A percentile compares a stretch with the other conserved stretches of the same genome.
Conservation (phyloP, 1,140 invertebrate genomes). For the Achroia grisella region DNA sequence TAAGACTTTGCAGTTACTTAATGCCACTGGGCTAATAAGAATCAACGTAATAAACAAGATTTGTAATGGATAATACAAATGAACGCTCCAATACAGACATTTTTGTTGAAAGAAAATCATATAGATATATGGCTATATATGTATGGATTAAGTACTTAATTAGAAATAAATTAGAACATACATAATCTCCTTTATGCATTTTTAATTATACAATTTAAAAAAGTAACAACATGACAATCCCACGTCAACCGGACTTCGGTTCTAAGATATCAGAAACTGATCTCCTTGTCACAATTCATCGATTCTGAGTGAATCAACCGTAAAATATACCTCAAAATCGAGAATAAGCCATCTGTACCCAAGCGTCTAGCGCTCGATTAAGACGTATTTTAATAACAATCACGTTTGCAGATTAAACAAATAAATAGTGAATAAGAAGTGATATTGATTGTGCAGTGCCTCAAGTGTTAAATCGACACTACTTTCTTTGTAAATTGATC, state of each 20-base stretch:
- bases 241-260: slow-evolving; percentile 31
- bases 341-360: slow-evolving; percentile 37
- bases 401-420: slow-evolving; percentile 9
- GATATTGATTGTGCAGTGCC: neutral
- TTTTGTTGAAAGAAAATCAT: too few species aligned
- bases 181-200: too few species aligned
- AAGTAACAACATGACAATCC: slow-evolving; percentile 26
- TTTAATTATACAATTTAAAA: slow-evolving; percentile 12
- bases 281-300: slow-evolving; percentile 60
- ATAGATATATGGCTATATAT: too few species aligned
- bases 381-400: slow-evolving; percentile 36
- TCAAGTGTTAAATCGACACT: too few species aligned
- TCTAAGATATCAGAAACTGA: slow-evolving; percentile 54
- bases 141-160: too few species aligned
- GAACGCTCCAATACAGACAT: too few species aligned
- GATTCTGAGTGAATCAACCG: slow-evolving; percentile 41
- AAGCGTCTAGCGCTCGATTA: slow-evolving; percentile 30
- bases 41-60: too few species aligned
- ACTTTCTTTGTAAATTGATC: too few species aligned
- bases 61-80: too few species aligned
- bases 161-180: too few species aligned
- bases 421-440: neutral
- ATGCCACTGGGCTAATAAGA: too few species aligned
- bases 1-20: too few species aligned
- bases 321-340: slow-evolving; percentile 67